Evolutionary conservation across 2,888 invertebrate genomes (phyloP).

Genomic region (Furcula furcula): DNA sequence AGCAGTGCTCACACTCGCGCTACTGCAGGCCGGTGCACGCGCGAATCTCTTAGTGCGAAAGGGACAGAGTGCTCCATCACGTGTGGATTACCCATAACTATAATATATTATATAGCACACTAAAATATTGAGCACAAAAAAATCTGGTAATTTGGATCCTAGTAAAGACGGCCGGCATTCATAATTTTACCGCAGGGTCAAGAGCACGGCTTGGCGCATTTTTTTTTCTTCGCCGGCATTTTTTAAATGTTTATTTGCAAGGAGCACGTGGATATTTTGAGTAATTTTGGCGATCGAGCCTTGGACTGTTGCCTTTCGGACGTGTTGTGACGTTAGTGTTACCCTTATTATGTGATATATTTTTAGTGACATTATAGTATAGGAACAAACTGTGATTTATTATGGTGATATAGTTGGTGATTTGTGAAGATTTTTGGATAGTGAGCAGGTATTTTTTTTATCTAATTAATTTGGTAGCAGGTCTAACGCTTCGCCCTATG

Average conservation of each 20-base stretch:
- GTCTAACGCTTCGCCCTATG: slow-evolving; percentile 30
- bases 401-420: slow-evolving; percentile 77
- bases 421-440: slow-evolving; percentile 65
- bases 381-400: slow-evolving; percentile 80
- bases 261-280: slow-evolving; percentile 73
- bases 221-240: slow-evolving; percentile 62
- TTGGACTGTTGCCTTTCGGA: slow-evolving; percentile 76
- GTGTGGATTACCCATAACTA: slow-evolving; percentile 70
- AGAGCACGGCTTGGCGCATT: slow-evolving; percentile 64
- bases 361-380: slow-evolving; percentile 73
- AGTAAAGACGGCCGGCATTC: slow-evolving; percentile 78
- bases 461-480: slow-evolving; percentile 52
- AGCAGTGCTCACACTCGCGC: slow-evolving; percentile 43
- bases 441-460: slow-evolving; percentile 60
- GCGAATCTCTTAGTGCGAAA: slow-evolving; percentile 63
- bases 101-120: slow-evolving; percentile 70
- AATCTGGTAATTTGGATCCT: slow-evolving; percentile 78
- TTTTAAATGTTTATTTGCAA: slow-evolving; percentile 74
- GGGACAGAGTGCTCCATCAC: slow-evolving; percentile 63
- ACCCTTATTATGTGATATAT: slow-evolving; percentile 77
- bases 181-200: slow-evolving; percentile 79
- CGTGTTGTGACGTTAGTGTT: slow-evolving; percentile 81
- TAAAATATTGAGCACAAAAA: slow-evolving; percentile 78
- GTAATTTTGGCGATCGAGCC: slow-evolving; percentile 68
- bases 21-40: slow-evolving; percentile 67